phyloP scores from a whole-genome alignment of 2,113 vertebrate genomes.

The Xenotilapia flavipinnis region DNA sequence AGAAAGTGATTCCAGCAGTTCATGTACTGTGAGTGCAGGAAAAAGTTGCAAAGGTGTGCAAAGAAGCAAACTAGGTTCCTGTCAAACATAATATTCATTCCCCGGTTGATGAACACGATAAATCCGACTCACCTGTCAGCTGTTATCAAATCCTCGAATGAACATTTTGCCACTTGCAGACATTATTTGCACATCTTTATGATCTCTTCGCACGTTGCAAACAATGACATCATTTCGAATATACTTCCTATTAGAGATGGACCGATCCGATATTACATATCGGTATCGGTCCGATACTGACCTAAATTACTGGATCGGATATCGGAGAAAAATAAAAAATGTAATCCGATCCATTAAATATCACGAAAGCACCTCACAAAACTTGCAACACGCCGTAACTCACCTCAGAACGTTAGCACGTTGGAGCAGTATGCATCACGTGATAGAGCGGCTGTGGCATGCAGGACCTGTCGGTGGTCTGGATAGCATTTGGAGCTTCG shows the following conservation, averaged over 20 bases:
- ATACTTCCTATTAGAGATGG: not conserved
- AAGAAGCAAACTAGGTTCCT: not conserved
- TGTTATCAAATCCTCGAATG: not conserved
- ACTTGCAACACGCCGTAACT: too few relatives aligned
- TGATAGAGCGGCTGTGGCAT: too few relatives aligned
- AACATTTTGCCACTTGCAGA: not conserved
- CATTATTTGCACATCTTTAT: not conserved
- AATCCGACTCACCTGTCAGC: not conserved
- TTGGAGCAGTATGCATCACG: too few relatives aligned
- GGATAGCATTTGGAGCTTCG: too few relatives aligned
- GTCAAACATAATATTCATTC: not conserved
- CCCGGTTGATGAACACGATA: not conserved
- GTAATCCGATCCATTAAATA: too few relatives aligned
- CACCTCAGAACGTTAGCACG: too few relatives aligned
- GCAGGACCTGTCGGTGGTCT: too few relatives aligned
- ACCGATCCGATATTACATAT: too few relatives aligned
- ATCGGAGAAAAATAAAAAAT: too few relatives aligned
- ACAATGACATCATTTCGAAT: not conserved
- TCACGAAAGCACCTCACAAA: too few relatives aligned
- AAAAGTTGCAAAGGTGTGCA: slow-evolving; percentile 4
- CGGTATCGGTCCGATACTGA: too few relatives aligned
- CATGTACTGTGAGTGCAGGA: not conserved
- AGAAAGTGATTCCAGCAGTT: slow-evolving; percentile 18
- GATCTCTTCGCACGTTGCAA: not conserved
- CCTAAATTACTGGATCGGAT: too few relatives aligned